Percentiles rank a stretch among this genome's conserved stretches.
Conservation (phyloP, 2,797 vertebrate species). For the Zalophus californianus region DNA sequence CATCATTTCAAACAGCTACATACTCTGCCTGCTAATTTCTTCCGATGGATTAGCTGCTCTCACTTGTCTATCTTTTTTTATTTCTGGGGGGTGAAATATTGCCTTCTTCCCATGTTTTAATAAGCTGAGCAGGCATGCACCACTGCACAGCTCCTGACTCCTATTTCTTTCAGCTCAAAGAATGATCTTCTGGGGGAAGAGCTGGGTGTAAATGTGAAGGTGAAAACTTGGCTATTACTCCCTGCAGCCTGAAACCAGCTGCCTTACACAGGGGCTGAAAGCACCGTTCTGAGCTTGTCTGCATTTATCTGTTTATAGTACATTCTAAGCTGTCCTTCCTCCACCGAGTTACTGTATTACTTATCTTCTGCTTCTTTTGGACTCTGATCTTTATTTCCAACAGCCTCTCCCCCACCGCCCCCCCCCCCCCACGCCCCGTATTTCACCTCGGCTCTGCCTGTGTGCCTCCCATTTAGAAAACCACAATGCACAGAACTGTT, state of each 20-base stretch:
- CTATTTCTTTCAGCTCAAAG: slow-evolving; percentile 89
- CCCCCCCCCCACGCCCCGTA: not conserved
- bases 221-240: slow-evolving; percentile 92
- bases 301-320: not conserved
- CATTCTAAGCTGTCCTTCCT: not conserved
- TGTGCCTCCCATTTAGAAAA: slow-evolving; percentile 18
- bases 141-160: slow-evolving; percentile 89
- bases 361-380: slow-evolving; percentile 32
- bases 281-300: not conserved
- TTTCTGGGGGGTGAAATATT: slow-evolving; percentile 97
- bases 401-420: not conserved
- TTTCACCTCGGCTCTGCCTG: slow-evolving; percentile 35
- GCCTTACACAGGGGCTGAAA: slow-evolving; percentile 67
- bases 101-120: slow-evolving; percentile 95
- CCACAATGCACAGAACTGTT: slow-evolving; percentile 40
- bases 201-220: slow-evolving; percentile 94
- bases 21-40: slow-evolving; percentile 98
- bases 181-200: slow-evolving; percentile 93
- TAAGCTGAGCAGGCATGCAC: slow-evolving; percentile 95
- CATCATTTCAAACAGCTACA: slow-evolving; percentile 96
- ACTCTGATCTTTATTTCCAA: not conserved
- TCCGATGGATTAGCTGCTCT: slow-evolving; percentile 97
- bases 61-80: slow-evolving; percentile 96
- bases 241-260: slow-evolving; percentile 89
- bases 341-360: rapidly evolving